Evolutionary conservation across 2,113 vertebrate genomes (phyloP).

Genomic region (Ranitomeya variabilis): DNA sequence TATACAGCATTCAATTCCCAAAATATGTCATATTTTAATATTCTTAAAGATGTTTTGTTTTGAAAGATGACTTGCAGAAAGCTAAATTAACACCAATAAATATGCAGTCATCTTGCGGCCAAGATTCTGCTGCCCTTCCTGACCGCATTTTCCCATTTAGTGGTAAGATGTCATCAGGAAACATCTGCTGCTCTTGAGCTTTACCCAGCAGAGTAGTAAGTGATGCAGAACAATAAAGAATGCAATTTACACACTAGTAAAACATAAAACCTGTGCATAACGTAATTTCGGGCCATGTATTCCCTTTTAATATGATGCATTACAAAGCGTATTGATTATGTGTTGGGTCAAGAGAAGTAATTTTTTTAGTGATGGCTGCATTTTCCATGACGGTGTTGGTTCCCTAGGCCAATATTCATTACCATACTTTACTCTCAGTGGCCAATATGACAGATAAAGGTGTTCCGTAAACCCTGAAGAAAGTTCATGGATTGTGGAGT

Average conservation of each 20-base stretch:
- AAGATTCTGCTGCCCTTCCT: slow-evolving; percentile 20
- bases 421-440: neutral
- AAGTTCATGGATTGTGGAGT: neutral
- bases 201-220: slow-evolving; percentile 40
- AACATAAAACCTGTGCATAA: slow-evolving; percentile 41
- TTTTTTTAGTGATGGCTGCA: slow-evolving; percentile 28
- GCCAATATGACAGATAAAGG: slow-evolving; percentile 26
- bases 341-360: neutral
- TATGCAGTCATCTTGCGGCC: neutral
- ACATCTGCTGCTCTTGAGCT: slow-evolving; percentile 46
- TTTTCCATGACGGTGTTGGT: slow-evolving; percentile 27
- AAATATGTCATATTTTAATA: neutral
- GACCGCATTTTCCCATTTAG: slow-evolving; percentile 19
- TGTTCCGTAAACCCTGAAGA: neutral
- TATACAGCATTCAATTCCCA: neutral
- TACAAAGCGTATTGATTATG: slow-evolving; percentile 42
- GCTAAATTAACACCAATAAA: slow-evolving; percentile 26
- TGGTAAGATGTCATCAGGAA: slow-evolving; percentile 51
- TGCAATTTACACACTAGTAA: slow-evolving; percentile 55
- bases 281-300: slow-evolving; percentile 33
- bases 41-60: neutral
- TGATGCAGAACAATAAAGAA: slow-evolving; percentile 47
- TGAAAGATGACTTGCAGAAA: neutral
- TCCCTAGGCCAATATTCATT: neutral
- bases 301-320: slow-evolving; percentile 43